Percentiles rank a stretch among this genome's conserved stretches.
Conservation (phyloP, 1,140 invertebrate species). For the Drosophila sturtevanti region DNA sequence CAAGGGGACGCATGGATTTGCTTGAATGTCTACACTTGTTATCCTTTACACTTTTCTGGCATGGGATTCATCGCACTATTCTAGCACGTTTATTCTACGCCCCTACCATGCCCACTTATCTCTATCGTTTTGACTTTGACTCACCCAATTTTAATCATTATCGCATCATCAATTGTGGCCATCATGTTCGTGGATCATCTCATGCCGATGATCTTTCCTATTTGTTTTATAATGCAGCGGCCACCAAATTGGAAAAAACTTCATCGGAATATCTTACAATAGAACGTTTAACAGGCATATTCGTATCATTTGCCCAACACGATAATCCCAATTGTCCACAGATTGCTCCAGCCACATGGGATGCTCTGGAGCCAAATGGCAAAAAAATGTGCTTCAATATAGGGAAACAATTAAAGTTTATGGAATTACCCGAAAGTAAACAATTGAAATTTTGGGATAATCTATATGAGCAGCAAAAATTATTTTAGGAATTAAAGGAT, state of each 20-base stretch:
- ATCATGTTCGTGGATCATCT: constrained; percentile 74
- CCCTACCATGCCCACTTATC: constrained; percentile 79
- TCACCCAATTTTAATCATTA: constrained; percentile 63
- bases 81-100: constrained; percentile 56
- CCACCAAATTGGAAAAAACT: constrained; percentile 74
- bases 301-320: constrained; percentile 80
- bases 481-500: constrained; percentile 16
- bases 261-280: constrained; percentile 75
- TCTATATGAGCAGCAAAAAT: constrained; percentile 54
- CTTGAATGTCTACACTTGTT: constrained; percentile 60
- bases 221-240: constrained; percentile 84
- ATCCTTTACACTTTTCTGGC: constrained; percentile 74
- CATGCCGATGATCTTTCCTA: constrained; percentile 87
- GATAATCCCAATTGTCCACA: constrained; percentile 65
- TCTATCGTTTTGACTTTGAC: constrained; percentile 83
- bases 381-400: constrained; percentile 80
- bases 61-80: constrained; percentile 72
- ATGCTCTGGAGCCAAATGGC: constrained; percentile 32
- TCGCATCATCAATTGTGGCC: constrained; percentile 74
- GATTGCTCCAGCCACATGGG: constrained; percentile 40
- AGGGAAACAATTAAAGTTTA: constrained; percentile 58
- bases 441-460: constrained; percentile 82
- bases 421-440: constrained; percentile 77
- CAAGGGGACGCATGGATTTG: constrained; percentile 47
- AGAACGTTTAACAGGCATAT: constrained; percentile 75